Base-by-base conservation (phyloP, 2,888 invertebrate species). In the Hypena proboscidalis region DNA sequence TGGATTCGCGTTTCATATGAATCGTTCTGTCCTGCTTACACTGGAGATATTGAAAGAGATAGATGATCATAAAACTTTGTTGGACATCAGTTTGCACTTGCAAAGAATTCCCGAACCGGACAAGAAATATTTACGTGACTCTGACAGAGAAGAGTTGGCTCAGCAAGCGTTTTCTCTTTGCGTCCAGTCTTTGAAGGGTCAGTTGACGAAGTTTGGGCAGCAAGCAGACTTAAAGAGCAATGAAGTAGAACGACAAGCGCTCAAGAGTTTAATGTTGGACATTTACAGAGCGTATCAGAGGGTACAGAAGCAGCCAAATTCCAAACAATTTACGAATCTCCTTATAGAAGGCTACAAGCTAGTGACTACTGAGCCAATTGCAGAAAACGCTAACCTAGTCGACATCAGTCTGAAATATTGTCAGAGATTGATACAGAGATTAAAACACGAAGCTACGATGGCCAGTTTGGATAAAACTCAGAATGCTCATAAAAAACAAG, bases 1-100 rank as follows among this genome's bases (percentile, higher is more conserved):
- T 2, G 96, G 97, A 55, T 96, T 99, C 75, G 95, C 97, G 0
- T 95, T 97, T 20, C 98, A 98, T 74, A 96, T 98, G 95, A 95
- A 95, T 54, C 94, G 97, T 44, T 96, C 96, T 56, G 94, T 97
- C 1, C 92, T 94, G 11, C 93, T 98, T 19, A 91, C 97, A 3
- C 92, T 98, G 85, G 95, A 97, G 77, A 93, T 98, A 46, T 85
- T 98, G 23, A 93, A 94, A 62, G 95, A 95, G 68, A 94, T 94
- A 20, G 94, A 94, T 42, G 98, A 98, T 74, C 94, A 95, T 67
- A 94, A 94, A 72, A 94, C 95, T 56, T 87, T 98, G 30, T 91
- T 97, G 36, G 96, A 97, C 64, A 84, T 98, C 14, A 95, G 95
- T 50, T 85, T 96, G 43, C 95, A 97, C 60, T 89, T 98, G 29